Evolutionary conservation across 2,888 invertebrate species (phyloP).

Genomic region (Tanytarsus gracilentus): DNA sequence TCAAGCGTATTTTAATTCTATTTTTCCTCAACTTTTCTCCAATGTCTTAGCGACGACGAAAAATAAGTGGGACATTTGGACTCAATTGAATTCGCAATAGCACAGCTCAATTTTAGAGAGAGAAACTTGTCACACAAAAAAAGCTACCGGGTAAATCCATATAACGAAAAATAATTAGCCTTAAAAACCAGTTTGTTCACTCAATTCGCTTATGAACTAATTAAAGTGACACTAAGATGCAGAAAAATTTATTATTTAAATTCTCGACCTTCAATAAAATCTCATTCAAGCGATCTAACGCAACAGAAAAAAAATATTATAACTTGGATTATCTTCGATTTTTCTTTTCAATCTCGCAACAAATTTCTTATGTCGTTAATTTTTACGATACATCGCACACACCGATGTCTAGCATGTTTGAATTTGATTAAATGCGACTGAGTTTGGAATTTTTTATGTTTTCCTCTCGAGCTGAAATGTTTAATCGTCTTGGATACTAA

Average conservation of each 20-base stretch:
- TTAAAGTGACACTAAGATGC: constrained; percentile 15
- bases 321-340: too few species aligned
- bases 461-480: too few species aligned
- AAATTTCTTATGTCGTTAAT: too few species aligned
- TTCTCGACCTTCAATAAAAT: neutral
- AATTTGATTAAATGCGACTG: too few species aligned
- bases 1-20: neutral
- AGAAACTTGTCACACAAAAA: neutral
- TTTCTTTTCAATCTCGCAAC: too few species aligned
- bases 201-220: neutral
- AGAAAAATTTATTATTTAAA: constrained; percentile 12
- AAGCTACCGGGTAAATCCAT: constrained; percentile 10
- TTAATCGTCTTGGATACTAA: too few species aligned
- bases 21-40: neutral
- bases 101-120: neutral
- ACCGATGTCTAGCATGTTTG: too few species aligned
- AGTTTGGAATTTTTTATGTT: too few species aligned
- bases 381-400: too few species aligned
- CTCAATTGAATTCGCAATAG: neutral
- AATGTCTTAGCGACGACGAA: neutral
- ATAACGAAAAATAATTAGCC: neutral
- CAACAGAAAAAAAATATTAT: neutral
- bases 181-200: neutral
- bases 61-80: constrained; percentile 8
- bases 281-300: neutral